A percentile compares a stretch with the other conserved stretches of the same genome.
These are phyloP conservation scores for Argyra leucocephala DNA, from an alignment of 2,888 invertebrate genomes.

Conservation along the genomic window DNA sequence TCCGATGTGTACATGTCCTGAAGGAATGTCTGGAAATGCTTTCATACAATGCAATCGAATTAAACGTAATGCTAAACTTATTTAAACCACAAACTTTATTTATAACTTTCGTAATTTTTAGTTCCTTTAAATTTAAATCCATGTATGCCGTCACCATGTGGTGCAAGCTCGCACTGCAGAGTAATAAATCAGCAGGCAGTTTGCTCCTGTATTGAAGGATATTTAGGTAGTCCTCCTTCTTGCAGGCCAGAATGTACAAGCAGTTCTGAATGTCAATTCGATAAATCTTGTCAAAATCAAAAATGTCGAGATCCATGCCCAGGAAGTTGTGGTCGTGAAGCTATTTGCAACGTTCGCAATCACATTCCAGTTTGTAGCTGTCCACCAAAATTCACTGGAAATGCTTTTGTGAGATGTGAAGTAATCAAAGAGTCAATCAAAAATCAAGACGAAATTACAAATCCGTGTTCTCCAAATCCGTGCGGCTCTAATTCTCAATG, in stretches of 20 bases:
- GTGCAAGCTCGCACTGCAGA: conserved; percentile 68
- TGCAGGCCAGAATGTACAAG: conserved; percentile 69
- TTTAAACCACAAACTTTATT: not conserved
- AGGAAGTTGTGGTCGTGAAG: conserved; percentile 68
- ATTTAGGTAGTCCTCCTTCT: conserved; percentile 64
- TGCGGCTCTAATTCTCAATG: conserved; percentile 74
- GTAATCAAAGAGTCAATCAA: conserved; percentile 47
- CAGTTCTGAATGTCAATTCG: conserved; percentile 64
- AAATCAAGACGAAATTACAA: conserved; percentile 42
- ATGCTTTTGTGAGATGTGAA: conserved; percentile 64
- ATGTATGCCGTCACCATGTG: conserved; percentile 65
- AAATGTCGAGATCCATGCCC: conserved; percentile 75
- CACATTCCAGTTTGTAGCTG: conserved; percentile 75
- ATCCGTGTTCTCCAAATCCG: conserved; percentile 69
- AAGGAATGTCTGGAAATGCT: conserved; percentile 58
- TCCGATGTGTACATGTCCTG: conserved; percentile 61
- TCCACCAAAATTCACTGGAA: conserved; percentile 56
- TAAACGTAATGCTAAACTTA: conserved; percentile 28
- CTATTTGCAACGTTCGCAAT: conserved; percentile 66
- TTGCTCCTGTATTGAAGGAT: conserved; percentile 61
- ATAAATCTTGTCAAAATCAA: conserved; percentile 66
- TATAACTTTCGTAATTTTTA: conserved; percentile 21
- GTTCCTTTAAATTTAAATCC: conserved; percentile 48
- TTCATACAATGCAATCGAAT: conserved; percentile 56
- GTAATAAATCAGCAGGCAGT: conserved; percentile 62